phyloP scores from a whole-genome alignment of 2,113 vertebrate species.

The Aspidoscelis tigris region DNA sequence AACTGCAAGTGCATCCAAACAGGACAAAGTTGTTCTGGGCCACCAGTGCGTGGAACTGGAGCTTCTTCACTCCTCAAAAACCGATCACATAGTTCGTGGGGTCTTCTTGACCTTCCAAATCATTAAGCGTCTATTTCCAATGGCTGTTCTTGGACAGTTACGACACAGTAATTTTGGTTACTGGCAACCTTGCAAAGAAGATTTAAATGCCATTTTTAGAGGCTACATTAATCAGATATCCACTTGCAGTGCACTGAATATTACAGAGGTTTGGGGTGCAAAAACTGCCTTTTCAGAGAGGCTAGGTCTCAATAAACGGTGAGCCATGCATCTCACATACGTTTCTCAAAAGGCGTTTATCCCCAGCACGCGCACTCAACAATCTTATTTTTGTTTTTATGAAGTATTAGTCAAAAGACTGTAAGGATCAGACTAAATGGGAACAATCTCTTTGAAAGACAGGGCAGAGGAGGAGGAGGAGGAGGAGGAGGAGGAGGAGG shows the following conservation, averaged over 20 bases:
- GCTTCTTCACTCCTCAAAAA: too few relatives aligned
- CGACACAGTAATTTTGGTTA: too few relatives aligned
- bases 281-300: neutral
- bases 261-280: neutral
- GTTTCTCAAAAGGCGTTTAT: neutral
- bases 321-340: neutral
- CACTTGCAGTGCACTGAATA: neutral
- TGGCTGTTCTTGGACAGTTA: too few relatives aligned
- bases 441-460: neutral
- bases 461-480: too few relatives aligned
- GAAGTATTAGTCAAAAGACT: neutral
- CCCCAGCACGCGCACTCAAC: too few relatives aligned
- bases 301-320: neutral
- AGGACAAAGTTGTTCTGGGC: too few relatives aligned
- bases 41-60: too few relatives aligned
- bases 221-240: neutral
- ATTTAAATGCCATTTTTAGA: slow-evolving; percentile 5
- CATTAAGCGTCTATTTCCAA: too few relatives aligned
- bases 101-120: too few relatives aligned
- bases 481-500: too few relatives aligned
- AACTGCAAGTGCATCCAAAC: neutral
- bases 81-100: too few relatives aligned
- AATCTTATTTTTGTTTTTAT: too few relatives aligned
- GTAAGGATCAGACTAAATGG: neutral
- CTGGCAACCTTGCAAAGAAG: neutral